These are phyloP conservation scores for Dyspetes luteomarginatus DNA, from an alignment of 2,888 invertebrate genomes.

Conservation along the genomic window DNA sequence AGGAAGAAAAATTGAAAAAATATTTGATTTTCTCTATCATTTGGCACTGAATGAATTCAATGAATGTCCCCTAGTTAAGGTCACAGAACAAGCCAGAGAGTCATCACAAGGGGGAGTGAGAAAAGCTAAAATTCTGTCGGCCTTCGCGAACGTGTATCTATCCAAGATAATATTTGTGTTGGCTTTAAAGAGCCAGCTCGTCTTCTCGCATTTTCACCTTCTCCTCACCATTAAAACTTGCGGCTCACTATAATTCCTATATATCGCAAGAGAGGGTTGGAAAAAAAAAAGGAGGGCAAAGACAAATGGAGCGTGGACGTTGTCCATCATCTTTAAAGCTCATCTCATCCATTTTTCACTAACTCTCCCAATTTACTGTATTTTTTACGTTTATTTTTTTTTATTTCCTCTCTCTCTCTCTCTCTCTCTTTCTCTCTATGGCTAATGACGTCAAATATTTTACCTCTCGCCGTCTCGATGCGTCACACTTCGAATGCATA, in stretches of 20 bases:
- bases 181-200: conserved; percentile 74
- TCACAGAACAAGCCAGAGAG: background rate
- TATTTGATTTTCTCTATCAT: no score
- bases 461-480: conserved; percentile 20
- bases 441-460: conserved; percentile 39
- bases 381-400: background rate
- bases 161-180: conserved; percentile 77
- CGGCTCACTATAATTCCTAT: conserved; percentile 21
- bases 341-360: conserved; percentile 22
- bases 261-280: background rate
- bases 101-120: conserved; percentile 20
- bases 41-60: no score
- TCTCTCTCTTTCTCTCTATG: no score
- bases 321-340: conserved; percentile 71
- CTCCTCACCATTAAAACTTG: conserved; percentile 43
- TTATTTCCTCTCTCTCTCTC: background rate
- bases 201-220: conserved; percentile 66
- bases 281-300: conserved; percentile 11
- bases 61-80: background rate
- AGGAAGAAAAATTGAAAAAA: no score
- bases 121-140: conserved; percentile 59
- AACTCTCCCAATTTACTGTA: background rate
- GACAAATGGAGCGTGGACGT: conserved; percentile 68
- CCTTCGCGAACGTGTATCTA: conserved; percentile 72
- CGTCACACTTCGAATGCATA: conserved; percentile 36